Conservation (phyloP, 2,797 vertebrate genomes). For the Pristis pectinata region DNA sequence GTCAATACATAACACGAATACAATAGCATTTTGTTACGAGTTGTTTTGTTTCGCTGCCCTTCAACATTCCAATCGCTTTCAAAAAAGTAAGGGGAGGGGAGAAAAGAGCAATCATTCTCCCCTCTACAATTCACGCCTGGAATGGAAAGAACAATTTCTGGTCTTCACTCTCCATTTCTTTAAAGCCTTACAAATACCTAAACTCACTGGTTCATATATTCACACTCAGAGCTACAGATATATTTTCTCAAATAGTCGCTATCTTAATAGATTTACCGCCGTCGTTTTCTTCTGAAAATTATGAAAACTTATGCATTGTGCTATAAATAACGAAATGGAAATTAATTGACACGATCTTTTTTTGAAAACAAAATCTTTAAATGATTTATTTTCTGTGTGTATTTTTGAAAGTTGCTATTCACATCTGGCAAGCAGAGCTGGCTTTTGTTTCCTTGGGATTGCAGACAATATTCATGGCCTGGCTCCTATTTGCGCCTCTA, state of each 20-base stretch:
- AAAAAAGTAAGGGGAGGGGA: constrained; percentile 52
- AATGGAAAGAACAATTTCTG: background rate
- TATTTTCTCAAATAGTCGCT: background rate
- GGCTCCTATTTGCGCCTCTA: constrained; percentile 57
- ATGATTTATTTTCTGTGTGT: background rate
- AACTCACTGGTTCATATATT: background rate
- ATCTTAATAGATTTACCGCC: background rate
- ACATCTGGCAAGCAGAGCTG: constrained; percentile 2
- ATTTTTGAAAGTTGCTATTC: background rate
- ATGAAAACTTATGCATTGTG: background rate
- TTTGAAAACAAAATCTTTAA: background rate
- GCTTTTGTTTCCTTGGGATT: background rate
- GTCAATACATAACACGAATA: constrained; percentile 66
- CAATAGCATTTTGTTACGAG: constrained; percentile 81
- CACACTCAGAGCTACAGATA: background rate
- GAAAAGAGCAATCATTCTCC: constrained; percentile 65
- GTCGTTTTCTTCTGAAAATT: background rate
- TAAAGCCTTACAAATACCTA: background rate
- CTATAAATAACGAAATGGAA: background rate
- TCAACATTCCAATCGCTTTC: constrained; percentile 74
- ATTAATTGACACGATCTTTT: background rate
- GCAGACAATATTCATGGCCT: constrained; percentile 29
- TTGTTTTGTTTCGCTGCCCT: constrained; percentile 74
- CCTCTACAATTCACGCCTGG: background rate
- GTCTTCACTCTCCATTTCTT: background rate